Base-by-base conservation (phyloP, 2,888 invertebrate genomes). In the Agapostemon virescens region DNA sequence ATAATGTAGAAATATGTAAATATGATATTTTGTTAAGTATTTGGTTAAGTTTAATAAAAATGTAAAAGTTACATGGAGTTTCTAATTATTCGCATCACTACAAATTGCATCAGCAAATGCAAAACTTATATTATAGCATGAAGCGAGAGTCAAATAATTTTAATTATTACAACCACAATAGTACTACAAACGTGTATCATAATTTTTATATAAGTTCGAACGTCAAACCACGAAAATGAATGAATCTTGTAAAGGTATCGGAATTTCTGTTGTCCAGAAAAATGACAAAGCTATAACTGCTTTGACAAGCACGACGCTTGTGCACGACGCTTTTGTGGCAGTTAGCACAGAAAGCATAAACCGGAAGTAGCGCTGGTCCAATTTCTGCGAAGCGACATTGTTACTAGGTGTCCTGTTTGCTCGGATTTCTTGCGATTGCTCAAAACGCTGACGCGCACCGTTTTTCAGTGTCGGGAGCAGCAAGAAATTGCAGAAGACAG, bases 381-480 rank as follows among this genome's bases (percentile, higher is more conserved):
- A 36, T 49, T 36, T 63, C 61, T 30, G 23, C 23, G 20, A 7
- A n/a, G 20, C 63, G 36, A 33, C 71, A 26, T 49, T 49, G 68
- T 49, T 45, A 33, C 49, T n/a, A n/a, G 71, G 36, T 64, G n/a
- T 45, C 63, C 36, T 23, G 64, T 49, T 61, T 36, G 36, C 42
- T 36, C 17, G 36, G n/a, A 26, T 64, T 72, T 72, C 63, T 72
- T 64, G 63, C 63, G 23, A 64, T 4, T 23, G 20, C 3, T 36
- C 42, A 38, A 64, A 72, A 64, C 63, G 49, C 71, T 72, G 71
- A 72, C 63, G 45, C 45, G 3, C 23, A 23, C n/a, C 40, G 71
- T 63, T 64, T 72, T 72, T 64, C 58, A 42, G 63, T 36, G 63
- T 72, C 63, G 0, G 49, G 36, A 23, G 2, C 71, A 36, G 63